phyloP scores from a whole-genome alignment of 2,888 invertebrate genomes.

The Drosophila anomalata region DNA sequence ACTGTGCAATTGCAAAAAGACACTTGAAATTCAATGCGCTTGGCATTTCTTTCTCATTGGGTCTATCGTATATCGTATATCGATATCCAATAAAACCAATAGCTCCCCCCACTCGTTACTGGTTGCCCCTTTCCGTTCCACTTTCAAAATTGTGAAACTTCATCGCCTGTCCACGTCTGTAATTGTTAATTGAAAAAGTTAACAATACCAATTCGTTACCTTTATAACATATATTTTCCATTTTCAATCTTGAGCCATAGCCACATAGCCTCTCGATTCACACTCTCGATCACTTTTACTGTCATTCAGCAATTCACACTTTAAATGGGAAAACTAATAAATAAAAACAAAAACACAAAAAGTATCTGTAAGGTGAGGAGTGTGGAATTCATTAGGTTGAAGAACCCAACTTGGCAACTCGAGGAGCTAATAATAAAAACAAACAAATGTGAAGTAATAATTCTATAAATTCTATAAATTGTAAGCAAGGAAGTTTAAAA shows the following conservation, averaged over 20 bases:
- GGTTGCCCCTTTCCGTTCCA: constrained; percentile 8
- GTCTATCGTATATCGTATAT: constrained; percentile 19
- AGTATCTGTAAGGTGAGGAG: background rate
- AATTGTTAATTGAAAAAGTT: constrained; percentile 74
- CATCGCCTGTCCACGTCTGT: constrained; percentile 24
- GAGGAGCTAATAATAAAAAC: background rate
- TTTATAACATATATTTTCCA: constrained; percentile 48
- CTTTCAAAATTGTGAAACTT: constrained; percentile 2
- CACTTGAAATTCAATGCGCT: constrained; percentile 7
- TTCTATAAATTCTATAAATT: constrained; percentile 1
- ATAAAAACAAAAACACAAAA: background rate
- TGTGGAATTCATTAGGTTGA: background rate
- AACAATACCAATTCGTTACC: constrained; percentile 51
- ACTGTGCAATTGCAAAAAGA: background rate
- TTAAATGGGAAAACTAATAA: constrained; percentile 10
- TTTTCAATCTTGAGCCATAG: constrained; percentile 10
- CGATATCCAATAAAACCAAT: constrained; percentile 25
- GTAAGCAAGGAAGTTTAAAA: too few relatives aligned
- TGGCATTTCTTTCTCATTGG: constrained; percentile 5
- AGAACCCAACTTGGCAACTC: background rate
- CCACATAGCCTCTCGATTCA: background rate
- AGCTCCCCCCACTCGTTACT: constrained; percentile 14
- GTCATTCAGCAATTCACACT: constrained; percentile 66
- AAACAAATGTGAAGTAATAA: background rate
- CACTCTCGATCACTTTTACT: constrained; percentile 51